Evolutionary conservation across 2,888 invertebrate species (phyloP).

Genomic region (Pheosia tremula): DNA sequence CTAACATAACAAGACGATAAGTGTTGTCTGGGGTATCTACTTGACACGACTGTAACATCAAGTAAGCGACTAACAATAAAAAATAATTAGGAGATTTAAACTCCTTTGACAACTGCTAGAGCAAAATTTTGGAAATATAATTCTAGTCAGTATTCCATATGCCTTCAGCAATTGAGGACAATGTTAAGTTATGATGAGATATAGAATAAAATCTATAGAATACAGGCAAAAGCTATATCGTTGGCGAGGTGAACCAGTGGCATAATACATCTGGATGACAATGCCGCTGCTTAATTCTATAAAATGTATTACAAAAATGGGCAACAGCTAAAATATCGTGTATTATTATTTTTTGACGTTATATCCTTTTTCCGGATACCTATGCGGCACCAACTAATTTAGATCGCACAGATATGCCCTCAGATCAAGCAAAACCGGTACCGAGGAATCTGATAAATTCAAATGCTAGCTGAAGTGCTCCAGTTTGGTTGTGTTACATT

Average conservation of each 20-base stretch:
- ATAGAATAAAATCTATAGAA: neutral
- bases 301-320: too few relatives aligned
- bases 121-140: too few relatives aligned
- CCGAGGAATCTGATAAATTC: slow-evolving; percentile 11
- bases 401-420: slow-evolving; percentile 10
- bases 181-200: neutral
- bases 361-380: slow-evolving; percentile 2
- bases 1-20: too few relatives aligned
- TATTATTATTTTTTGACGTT: neutral
- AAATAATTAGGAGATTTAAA: too few relatives aligned
- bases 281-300: neutral
- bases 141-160: too few relatives aligned
- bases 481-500: slow-evolving; percentile 13
- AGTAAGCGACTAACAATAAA: too few relatives aligned
- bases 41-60: too few relatives aligned
- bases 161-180: too few relatives aligned
- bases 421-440: slow-evolving; percentile 14
- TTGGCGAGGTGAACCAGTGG: slow-evolving; percentile 1
- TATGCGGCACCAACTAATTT: slow-evolving; percentile 4
- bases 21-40: too few relatives aligned
- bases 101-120: too few relatives aligned
- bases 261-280: slow-evolving; percentile 1
- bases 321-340: neutral
- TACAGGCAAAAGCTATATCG: neutral
- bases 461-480: slow-evolving; percentile 20